Evolutionary conservation across 2,888 invertebrate species (phyloP).

Genomic region (Mythimna pallens): DNA sequence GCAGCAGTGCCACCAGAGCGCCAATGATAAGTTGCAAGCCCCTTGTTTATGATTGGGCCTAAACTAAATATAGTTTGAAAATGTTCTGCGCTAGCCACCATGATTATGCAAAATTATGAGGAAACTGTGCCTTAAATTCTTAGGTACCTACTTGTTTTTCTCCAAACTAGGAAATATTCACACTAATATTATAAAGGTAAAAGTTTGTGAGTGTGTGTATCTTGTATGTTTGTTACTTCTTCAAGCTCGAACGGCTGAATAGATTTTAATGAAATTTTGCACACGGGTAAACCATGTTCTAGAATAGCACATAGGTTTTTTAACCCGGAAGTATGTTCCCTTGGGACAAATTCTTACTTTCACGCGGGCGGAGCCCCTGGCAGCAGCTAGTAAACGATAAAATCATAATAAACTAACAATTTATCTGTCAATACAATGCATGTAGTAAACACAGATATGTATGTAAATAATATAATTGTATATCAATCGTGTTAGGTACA

Average conservation of each 20-base stretch:
- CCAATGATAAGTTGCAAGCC: conserved; percentile 42
- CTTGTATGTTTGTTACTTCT: no score
- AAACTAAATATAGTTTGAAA: conserved; percentile 32
- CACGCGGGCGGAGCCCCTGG: no score
- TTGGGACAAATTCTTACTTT: no score
- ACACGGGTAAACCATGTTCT: no score
- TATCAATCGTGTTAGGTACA: conserved; percentile 15
- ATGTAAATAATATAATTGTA: conserved; percentile 15
- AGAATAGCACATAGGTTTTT: no score
- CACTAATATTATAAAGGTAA: no score
- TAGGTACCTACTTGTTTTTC: conserved; percentile 6
- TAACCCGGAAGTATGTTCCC: no score
- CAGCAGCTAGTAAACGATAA: background rate
- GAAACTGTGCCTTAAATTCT: background rate
- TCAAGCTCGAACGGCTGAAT: no score
- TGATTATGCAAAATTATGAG: conserved; percentile 11
- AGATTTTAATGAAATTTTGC: no score
- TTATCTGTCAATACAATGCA: conserved; percentile 5
- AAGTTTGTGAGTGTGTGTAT: no score
- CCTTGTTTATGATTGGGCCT: conserved; percentile 44
- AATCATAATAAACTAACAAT: conserved; percentile 3
- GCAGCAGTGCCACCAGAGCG: conserved; percentile 41
- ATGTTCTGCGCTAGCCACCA: conserved; percentile 1
- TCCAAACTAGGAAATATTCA: conserved; percentile 5
- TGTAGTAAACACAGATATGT: conserved; percentile 10